Evolutionary conservation across 2,797 vertebrate species (phyloP), one percentile per base, ranked within the genome.

Genomic region (Gila robusta): DNA sequence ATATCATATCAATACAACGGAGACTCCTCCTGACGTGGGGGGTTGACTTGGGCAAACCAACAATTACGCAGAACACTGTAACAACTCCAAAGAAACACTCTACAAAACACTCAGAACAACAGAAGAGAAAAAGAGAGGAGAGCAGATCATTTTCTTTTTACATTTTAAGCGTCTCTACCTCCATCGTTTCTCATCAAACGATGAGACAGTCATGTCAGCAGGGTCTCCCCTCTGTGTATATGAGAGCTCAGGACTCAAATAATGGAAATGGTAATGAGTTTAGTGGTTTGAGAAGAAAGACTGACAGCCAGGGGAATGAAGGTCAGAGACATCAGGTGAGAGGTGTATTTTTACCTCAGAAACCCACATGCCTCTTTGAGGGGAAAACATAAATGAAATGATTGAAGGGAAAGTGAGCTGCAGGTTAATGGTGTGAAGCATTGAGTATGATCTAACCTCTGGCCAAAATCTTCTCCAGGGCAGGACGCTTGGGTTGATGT

Each of bases 301-400:
- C 73, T 72, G 79, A 82, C 69, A 81, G 82, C 23, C 44, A n/a
- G 62, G 82, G 86, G 79, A 87, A 84, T 81, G 44, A 86, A 87
- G 88, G 86, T 87, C 79, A 88, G 69, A 83, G 64, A 66, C 80
- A 47, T 86, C 35, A 72, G 71, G 10, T 78, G 73, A 84, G 44
- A 49, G 35, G 49, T 35, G 47, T 54, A 52, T 84, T 78, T 69
- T 78, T 70, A 39, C 73, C 64, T 70, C 62, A 28, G 23, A 44
- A 79, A 78, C 74, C 49, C 64, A 71, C 64, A 56, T 56, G 66
- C 19, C 74, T 70, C 37, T 79, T 76, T 67, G 3, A 52, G 35
- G 17, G 12, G 3, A 56, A 56, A 12, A 4, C 32, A 78, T 78
- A 69, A 56, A 78, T 79, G 64, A 79, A 74, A 78, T 69, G 73